These are phyloP conservation scores for Archivesica marissinica DNA, from an alignment of 1,140 invertebrate genomes.

Conservation along the genomic window DNA sequence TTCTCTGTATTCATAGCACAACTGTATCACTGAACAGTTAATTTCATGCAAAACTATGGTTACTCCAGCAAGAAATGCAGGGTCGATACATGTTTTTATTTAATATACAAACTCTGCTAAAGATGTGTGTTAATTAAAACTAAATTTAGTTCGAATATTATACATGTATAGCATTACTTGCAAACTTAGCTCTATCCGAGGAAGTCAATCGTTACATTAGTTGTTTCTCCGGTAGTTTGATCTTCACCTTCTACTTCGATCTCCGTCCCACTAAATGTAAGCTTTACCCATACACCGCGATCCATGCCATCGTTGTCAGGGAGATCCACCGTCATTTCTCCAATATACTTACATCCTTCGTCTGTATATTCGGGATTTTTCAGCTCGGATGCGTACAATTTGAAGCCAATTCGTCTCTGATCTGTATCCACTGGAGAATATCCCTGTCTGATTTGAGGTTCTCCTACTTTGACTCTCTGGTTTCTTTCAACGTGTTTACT, in stretches of 20 bases:
- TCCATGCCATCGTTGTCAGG: background rate
- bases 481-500: too few species aligned
- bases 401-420: too few species aligned
- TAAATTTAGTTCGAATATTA: background rate
- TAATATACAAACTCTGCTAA: background rate
- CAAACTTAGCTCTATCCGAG: background rate
- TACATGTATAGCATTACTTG: background rate
- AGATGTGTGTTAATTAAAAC: background rate
- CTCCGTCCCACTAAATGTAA: conserved; percentile 18
- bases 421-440: too few species aligned
- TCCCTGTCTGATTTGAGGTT: too few species aligned
- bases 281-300: background rate
- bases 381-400: background rate
- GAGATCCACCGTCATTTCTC: background rate
- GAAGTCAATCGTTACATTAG: background rate
- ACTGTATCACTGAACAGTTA: background rate
- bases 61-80: background rate
- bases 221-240: background rate
- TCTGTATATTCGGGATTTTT: background rate
- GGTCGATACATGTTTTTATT: background rate
- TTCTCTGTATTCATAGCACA: background rate
- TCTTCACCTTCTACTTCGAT: background rate
- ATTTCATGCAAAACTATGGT: background rate
- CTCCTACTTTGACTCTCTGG: too few species aligned
- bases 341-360: background rate